Evolutionary conservation across 2,797 vertebrate species (phyloP), one percentile per base, ranked within the genome.

Genomic region (Gymnocypris eckloni): DNA sequence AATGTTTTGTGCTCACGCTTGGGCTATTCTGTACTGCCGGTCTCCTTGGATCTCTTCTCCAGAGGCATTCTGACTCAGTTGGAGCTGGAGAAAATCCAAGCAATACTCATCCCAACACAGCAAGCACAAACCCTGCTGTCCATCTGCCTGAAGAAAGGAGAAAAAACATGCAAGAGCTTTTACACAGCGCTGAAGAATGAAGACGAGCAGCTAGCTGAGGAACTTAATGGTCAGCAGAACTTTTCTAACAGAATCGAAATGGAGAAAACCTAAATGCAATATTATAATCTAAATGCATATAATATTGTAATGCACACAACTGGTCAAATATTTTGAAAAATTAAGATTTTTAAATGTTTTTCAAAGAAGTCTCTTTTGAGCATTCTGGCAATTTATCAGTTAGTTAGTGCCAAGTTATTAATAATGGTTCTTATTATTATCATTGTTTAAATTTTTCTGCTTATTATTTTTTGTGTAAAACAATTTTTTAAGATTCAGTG

Each of bases 121-220:
- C 89, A 92, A 86, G 88, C 87, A 70, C 84, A 92, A 22, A 66
- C 61, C 18, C 86, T 93, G 59, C 86, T 93, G 80, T 59, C 72
- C 72, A 85, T 86, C 83, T 93, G 92, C 83, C 85, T 92, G 73
- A 81, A 89, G 59, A 92, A 92, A 87, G 92, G 92, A n/a, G 92
- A 93, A 80, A 79, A 5, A 1, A 89, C 92, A 45, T 93, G 92
- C 87, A 81, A 39, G 59, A 85, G 86, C 83, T 91, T 93, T 82
- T 92, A 91, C 70, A 48, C 45, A 41, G 92, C 92, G 2, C 85
- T 93, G 41, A 41, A 75, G 5, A 59, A 66, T 0, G 90, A 92
- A 20, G 92, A 93, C 85, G 59, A 82, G 12, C 87, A 86, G 16
- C 89, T 92, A 69, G 89, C 90, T 12, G 84, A 89, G 9, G 92